Conservation (phyloP, 2,888 invertebrate genomes). For the Drosophila mayaguana region DNA sequence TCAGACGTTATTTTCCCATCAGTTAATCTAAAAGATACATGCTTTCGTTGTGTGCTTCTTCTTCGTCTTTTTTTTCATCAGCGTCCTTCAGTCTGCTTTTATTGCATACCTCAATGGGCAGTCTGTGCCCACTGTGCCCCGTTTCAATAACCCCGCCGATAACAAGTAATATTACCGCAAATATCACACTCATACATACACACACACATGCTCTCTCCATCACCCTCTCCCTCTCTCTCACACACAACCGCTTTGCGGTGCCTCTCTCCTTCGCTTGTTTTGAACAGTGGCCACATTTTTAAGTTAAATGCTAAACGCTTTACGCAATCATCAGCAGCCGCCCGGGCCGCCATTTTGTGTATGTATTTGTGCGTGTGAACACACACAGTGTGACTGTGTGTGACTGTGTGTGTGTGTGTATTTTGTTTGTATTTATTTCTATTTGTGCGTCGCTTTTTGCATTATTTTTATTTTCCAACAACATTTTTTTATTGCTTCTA, state of each 20-base stretch:
- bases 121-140: conserved; percentile 8
- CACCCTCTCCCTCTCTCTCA: neutral
- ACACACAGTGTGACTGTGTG: too few species aligned
- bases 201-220: neutral
- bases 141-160: conserved; percentile 22
- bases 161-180: conserved; percentile 22
- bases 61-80: neutral
- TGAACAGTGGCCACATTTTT: conserved; percentile 27
- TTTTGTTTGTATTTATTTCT: conserved; percentile 18
- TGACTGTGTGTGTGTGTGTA: conserved; percentile 4
- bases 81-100: conserved; percentile 51
- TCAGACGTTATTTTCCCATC: conserved; percentile 8
- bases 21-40: conserved; percentile 23
- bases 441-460: conserved; percentile 15
- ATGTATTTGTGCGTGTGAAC: neutral
- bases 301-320: conserved; percentile 53
- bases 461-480: conserved; percentile 16
- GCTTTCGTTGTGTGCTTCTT: neutral
- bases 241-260: neutral
- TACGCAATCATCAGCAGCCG: conserved; percentile 53
- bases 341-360: conserved; percentile 40
- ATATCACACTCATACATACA: neutral
- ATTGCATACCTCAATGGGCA: conserved; percentile 64
- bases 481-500: conserved; percentile 55
- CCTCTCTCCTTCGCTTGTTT: neutral